Base-by-base conservation (phyloP, 2,797 vertebrate species). In the Geotrypetes seraphini region DNA sequence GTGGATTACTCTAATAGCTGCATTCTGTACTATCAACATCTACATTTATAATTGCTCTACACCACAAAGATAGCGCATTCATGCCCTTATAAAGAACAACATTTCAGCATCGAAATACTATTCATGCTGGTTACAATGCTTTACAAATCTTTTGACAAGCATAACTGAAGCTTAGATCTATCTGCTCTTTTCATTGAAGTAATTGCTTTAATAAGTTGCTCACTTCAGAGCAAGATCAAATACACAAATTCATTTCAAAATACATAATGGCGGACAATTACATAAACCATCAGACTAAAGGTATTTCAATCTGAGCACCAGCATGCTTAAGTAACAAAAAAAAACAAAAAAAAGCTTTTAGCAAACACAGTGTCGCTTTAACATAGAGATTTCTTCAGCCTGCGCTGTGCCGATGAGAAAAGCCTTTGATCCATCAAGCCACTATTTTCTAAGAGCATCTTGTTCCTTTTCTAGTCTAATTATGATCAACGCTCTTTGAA, bases 191-290 rank as follows among this genome's bases (percentile, higher is more conserved):
- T 43, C 40, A 51, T 48, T 44, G 30, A 28, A 63, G 27, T 60
- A 69, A 75, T 60, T 59, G 49, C 31, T 25, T 29, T 40, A 58
- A 34, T 50, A 61, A 60, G 15, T 24, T 53, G 33, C 46, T 4
- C 22, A 28, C 3, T 23, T 49, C 22, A 59, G 36, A 44, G 29
- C 21, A 37, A 61, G 46, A 54, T 47, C 47, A 63, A 66, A 57
- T 33, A 24, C 63, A 59, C 39, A 47, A 49, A 25, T 11, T 25
- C 31, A 53, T 61, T 58, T 53, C 19, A 29, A 42, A n/a, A 39
- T 4, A 22, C 36, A 14, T 39, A 22, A 22, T 14, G 31, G 31
- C 33, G 18, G 43, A 31, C 18, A 8, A 16, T 19, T 41, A 28
- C 38, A 60, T 16, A 43, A 53, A 49, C 42, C 5, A 49, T 37